Base-by-base conservation (phyloP, 2,797 vertebrate genomes). In the Cirrhinus mrigala region DNA sequence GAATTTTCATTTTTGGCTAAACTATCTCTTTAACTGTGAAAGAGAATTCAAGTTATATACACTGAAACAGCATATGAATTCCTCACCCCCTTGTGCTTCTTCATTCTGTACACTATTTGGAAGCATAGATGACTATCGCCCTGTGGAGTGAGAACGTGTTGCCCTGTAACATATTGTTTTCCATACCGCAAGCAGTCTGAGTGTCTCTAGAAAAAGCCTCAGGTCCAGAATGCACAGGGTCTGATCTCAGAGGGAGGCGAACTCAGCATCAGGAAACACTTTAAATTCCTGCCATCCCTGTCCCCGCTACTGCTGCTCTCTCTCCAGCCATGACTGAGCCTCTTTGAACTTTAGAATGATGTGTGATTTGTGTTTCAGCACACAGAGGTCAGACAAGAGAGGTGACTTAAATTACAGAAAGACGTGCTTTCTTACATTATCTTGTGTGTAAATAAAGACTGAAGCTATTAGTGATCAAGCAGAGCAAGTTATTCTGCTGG, bases 211-310 rank as follows among this genome's bases (percentile, higher is more conserved):
- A 78, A 29, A 75, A 81, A 64, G 15, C 22, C 18, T 56, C 44
- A 58, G 58, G 56, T 56, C 58, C 44, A 24, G 79, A 85, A 68
- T 70, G 52, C 77, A 79, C 73, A 54, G 44, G 27, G 20, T 73
- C 66, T 73, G 64, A 27, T 71, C 82, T n/a, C 86, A 88, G 54
- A 85, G 77, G 86, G 79, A 74, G 74, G 29, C 79, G 44, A 85
- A 60, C 46, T 85, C 64, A 73, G 81, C 90, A 90, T 90, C 89
- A 90, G 90, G 90, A 90, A 91, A 62, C 86, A 76, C 77, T 91
- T 90, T 87, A 89, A 78, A 87, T 90, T 90, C 88, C 71, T 84
- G 54, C 85, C 20, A 60, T 76, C 82, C 79, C 37, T 81, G 77
- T 86, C 71, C 20, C 77, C 80, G 74, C 60, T 75, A 46, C 37